These are phyloP conservation scores for Columba guinea DNA, from an alignment of 2,797 vertebrate species.

Conservation along the genomic window DNA sequence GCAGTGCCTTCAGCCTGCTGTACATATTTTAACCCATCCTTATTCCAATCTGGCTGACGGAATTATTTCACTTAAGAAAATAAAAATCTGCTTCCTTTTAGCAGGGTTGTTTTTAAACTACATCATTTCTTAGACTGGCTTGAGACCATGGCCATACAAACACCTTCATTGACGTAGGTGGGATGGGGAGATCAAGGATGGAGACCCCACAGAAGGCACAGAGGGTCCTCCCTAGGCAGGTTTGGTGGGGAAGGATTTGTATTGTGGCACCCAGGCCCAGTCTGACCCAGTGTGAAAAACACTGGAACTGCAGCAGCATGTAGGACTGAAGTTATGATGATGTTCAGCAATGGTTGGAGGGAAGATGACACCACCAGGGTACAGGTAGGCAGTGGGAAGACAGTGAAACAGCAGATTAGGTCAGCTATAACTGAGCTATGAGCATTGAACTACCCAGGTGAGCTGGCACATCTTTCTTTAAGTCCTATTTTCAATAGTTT, in stretches of 20 bases:
- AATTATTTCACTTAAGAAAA: not conserved
- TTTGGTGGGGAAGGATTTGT: not conserved
- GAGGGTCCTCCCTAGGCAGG: not conserved
- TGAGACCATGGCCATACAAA: not conserved
- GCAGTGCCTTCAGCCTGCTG: not conserved
- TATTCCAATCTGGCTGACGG: not conserved
- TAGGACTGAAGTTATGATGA: not conserved
- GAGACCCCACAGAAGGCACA: not conserved
- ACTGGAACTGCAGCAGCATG: accelerated
- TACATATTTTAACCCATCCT: not conserved
- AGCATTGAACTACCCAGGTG: not conserved
- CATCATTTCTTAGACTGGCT: not conserved
- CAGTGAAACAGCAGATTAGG: not conserved
- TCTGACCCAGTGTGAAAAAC: not conserved
- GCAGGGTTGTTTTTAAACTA: not conserved
- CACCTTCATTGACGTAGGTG: no score
- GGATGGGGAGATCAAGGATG: not conserved
- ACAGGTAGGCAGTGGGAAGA: not conserved
- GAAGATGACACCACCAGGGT: not conserved
- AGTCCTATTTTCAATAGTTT: not conserved
- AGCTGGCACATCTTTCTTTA: not conserved
- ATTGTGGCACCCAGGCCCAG: not conserved
- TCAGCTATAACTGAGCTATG: not conserved
- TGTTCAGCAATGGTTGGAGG: accelerated
- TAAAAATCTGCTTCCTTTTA: not conserved